phyloP scores from a whole-genome alignment of 2,888 invertebrate species.

The Schrankia costaestrigalis region DNA sequence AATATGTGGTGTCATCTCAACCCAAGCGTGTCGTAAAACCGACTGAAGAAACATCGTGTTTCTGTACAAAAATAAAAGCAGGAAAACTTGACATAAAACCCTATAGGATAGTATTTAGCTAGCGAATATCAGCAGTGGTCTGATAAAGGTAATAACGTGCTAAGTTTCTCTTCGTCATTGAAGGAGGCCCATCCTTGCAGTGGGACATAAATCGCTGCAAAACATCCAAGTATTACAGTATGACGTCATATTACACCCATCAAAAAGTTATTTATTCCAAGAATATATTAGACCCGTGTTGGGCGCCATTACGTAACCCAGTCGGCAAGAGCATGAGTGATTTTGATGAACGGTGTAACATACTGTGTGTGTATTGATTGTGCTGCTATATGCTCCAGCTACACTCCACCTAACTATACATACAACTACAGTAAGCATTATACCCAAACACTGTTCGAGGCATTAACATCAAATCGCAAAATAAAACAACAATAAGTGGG shows the following conservation, averaged over 20 bases:
- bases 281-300: slow-evolving; percentile 18
- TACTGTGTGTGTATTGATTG: slow-evolving; percentile 18
- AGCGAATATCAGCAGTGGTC: too few relatives aligned
- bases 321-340: slow-evolving; percentile 17
- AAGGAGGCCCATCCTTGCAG: too few relatives aligned
- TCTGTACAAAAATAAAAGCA: too few relatives aligned
- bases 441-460: slow-evolving; percentile 18
- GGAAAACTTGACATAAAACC: too few relatives aligned
- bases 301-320: slow-evolving; percentile 34
- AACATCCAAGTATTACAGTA: too few relatives aligned
- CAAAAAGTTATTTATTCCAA: slow-evolving; percentile 3
- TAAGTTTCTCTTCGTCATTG: too few relatives aligned
- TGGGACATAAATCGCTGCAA: too few relatives aligned
- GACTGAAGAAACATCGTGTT: too few relatives aligned
- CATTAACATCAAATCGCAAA: slow-evolving; percentile 55
- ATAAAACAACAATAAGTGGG: slow-evolving; percentile 71
- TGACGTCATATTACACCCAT: not conserved
- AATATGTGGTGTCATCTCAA: too few relatives aligned
- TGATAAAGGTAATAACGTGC: too few relatives aligned
- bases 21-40: too few relatives aligned
- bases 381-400: slow-evolving; percentile 32
- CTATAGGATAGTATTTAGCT: too few relatives aligned
- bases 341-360: slow-evolving; percentile 19
- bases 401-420: slow-evolving; percentile 34
- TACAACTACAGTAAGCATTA: slow-evolving; percentile 39